Evolutionary conservation across 2,797 vertebrate species (phyloP).

Genomic region (Chiloscyllium punctatum): DNA sequence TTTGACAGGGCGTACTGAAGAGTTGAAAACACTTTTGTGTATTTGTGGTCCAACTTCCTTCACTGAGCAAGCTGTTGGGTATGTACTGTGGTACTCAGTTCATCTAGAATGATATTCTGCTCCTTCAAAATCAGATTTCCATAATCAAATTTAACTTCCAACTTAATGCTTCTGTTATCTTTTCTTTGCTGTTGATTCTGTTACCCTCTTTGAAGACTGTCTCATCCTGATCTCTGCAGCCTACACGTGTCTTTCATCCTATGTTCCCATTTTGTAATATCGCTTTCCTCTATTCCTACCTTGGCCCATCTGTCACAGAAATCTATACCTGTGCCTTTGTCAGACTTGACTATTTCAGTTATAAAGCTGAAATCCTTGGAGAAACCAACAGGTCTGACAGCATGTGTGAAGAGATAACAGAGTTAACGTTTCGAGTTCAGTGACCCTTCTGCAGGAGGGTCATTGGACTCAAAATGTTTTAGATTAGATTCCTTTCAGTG

Average conservation of each 20-base stretch:
- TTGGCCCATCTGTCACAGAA: neutral
- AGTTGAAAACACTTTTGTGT: slow-evolving; percentile 69
- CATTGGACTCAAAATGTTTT: no score
- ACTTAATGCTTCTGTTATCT: neutral
- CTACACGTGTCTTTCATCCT: neutral
- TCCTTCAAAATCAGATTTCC: neutral
- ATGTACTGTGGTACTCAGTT: slow-evolving; percentile 46
- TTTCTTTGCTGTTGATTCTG: neutral
- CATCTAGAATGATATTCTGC: neutral
- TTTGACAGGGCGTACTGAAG: slow-evolving; percentile 57
- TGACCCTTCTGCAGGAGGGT: no score
- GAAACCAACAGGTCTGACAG: no score
- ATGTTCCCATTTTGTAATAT: neutral
- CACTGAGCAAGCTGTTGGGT: slow-evolving; percentile 74
- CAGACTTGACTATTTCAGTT: neutral
- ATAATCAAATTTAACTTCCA: neutral
- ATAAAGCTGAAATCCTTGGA: no score
- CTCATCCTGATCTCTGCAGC: neutral
- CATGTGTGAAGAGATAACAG: no score
- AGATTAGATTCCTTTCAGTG: no score
- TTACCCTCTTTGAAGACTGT: neutral
- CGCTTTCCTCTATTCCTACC: neutral
- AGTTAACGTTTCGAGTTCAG: no score
- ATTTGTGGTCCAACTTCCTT: slow-evolving; percentile 83
- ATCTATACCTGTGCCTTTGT: neutral